Base-by-base conservation (phyloP, 2,888 invertebrate species). In the Apamea epomidion region DNA sequence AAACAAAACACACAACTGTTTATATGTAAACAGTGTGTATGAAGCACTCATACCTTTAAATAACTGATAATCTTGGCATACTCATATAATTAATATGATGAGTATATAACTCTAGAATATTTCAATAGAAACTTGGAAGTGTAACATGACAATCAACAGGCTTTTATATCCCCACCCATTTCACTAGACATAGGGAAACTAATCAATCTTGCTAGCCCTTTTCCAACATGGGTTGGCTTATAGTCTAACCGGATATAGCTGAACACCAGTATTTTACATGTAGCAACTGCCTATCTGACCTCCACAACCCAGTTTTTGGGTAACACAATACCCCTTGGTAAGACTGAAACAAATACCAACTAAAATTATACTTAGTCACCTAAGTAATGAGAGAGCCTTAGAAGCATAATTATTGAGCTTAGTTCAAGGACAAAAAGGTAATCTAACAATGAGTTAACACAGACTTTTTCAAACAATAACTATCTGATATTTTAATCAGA, bases 1-100 rank as follows among this genome's bases (percentile, higher is more conserved):
- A 73, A 73, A 45, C 58, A 51, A 64, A 79, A 78, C 62, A 78
- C 60, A 65, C 45, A 62, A 82, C 25, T 54, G 42, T 62, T 73
- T 54, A 60, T 12, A n/a, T n/a, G 14, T 62, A 60, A 68, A 74
- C n/a, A 74, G 6, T 25, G 29, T 64, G 21, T 37, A 67, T 37
- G 16, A 29, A 29, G 37, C 29, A 25, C 37, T 71, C 6, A 25
- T 42, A 67, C 18, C 0, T 18, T 80, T 37, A 29, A 80, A 58
- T 71, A 65, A 37, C 48, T 67, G 25, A 67, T 48, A 42, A 65
- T 32, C 42, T 48, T 58, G 7, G 71, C 25, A 79, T 71, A 37
- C 29, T n/a, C 32, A 54, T 45, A 25, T 58, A 58, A 58, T 25
- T 58, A 58, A 10, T 58, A 25, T 25, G 54, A 58, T 10, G 25